A percentile compares a stretch with the other conserved stretches of the same genome.
phyloP scores from a whole-genome alignment of 2,797 vertebrate genomes.

The Hydrophis major region DNA sequence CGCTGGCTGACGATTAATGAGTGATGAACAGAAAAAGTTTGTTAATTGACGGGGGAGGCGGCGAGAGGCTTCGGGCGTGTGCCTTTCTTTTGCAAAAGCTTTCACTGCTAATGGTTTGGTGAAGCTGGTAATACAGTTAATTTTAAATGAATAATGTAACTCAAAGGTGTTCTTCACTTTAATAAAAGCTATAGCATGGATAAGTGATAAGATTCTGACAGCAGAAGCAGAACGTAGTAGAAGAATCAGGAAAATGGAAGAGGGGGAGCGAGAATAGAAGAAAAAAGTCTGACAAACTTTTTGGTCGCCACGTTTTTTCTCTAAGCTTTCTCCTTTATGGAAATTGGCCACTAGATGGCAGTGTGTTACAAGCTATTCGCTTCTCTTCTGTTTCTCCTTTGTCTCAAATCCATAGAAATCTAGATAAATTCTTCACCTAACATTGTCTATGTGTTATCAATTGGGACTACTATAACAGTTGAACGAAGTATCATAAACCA shows the following conservation, averaged over 20 bases:
- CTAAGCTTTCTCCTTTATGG: neutral
- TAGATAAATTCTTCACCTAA: neutral
- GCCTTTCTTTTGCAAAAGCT: slow-evolving; percentile 46
- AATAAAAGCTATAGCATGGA: slow-evolving; percentile 9
- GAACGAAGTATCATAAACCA: neutral
- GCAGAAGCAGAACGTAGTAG: neutral
- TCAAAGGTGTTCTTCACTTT: slow-evolving; percentile 33
- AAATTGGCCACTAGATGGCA: slow-evolving; percentile 70
- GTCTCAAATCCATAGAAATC: neutral
- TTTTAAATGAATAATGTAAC: slow-evolving; percentile 48
- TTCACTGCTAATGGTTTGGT: slow-evolving; percentile 46
- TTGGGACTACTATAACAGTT: too few relatives aligned
- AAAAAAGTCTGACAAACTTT: slow-evolving; percentile 33
- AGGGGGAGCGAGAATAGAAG: neutral
- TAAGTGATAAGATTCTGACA: neutral
- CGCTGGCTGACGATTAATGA: slow-evolving; percentile 70
- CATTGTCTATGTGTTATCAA: neutral
- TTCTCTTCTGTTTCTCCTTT: neutral
- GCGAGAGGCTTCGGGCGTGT: slow-evolving; percentile 6
- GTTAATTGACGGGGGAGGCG: slow-evolving; percentile 53
- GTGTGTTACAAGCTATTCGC: slow-evolving; percentile 60
- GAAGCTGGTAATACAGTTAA: slow-evolving; percentile 51
- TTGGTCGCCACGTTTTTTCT: neutral
- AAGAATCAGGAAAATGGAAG: neutral
- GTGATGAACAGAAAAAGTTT: slow-evolving; percentile 78